Evolutionary conservation across 1,140 invertebrate species (phyloP).

Genomic region (Conopomorpha cramerella): DNA sequence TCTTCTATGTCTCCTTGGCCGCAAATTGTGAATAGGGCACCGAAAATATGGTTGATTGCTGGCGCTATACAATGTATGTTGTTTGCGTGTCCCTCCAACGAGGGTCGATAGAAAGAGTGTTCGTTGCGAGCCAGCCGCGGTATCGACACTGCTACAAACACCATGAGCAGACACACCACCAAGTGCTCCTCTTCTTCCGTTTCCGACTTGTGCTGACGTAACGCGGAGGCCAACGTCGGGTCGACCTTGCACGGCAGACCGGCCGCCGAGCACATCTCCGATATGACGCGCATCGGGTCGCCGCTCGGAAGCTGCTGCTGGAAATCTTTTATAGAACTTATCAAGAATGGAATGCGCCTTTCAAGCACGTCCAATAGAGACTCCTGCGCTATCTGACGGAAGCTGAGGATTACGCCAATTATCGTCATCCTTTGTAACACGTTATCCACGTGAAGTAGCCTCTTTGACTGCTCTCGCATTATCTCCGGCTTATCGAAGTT

Average conservation of each 20-base stretch:
- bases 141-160: conserved; percentile 97
- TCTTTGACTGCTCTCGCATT: conserved; percentile 97
- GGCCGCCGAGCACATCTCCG: conserved; percentile 95
- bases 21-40: conserved; percentile 94
- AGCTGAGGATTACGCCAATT: conserved; percentile 96
- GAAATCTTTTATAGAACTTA: conserved; percentile 94
- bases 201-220: conserved; percentile 87
- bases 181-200: conserved; percentile 89
- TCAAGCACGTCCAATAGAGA: conserved; percentile 93
- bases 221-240: conserved; percentile 86
- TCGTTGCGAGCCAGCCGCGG: conserved; percentile 94
- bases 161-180: conserved; percentile 94
- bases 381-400: conserved; percentile 90
- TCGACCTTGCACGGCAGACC: conserved; percentile 93
- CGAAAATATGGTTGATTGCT: conserved; percentile 96
- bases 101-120: conserved; percentile 86
- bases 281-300: conserved; percentile 90
- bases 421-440: conserved; percentile 96
- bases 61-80: conserved; percentile 97
- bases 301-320: conserved; percentile 89
- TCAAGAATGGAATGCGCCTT: conserved; percentile 93
- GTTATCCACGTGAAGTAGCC: conserved; percentile 88
- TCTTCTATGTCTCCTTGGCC: conserved; percentile 95
- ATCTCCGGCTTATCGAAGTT: conserved; percentile 97
- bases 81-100: conserved; percentile 93